phyloP scores from a whole-genome alignment of 2,797 vertebrate species.

The Botia almorhae region DNA sequence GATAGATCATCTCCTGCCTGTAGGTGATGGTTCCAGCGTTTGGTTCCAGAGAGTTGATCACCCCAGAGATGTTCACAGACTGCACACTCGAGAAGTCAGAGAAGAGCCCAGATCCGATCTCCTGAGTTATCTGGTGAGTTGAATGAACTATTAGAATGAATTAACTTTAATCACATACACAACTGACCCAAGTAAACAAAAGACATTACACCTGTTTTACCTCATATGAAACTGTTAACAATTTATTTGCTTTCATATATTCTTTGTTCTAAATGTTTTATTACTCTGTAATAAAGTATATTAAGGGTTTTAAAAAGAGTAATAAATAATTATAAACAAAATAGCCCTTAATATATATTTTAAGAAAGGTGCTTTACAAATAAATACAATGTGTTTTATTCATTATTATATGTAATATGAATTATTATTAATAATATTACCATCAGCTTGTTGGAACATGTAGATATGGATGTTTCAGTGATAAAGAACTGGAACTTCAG shows the following conservation, averaged over 20 bases:
- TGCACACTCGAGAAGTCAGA: conserved; percentile 72
- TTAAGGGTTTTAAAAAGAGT: too few species aligned
- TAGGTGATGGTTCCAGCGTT: conserved; percentile 69
- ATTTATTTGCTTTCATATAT: too few species aligned
- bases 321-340: too few species aligned
- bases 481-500: conserved; percentile 73
- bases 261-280: too few species aligned
- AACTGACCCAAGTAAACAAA: not conserved
- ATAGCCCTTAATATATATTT: too few species aligned
- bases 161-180: not conserved
- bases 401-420: not conserved
- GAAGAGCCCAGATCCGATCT: conserved; percentile 69
- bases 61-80: conserved; percentile 73
- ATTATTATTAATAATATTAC: conserved; percentile 54
- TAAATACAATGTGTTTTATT: too few species aligned
- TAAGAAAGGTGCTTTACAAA: too few species aligned
- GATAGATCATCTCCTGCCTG: conserved; percentile 71
- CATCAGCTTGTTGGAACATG: conserved; percentile 66
- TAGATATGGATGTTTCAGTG: conserved; percentile 62
- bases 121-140: conserved; percentile 65
- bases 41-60: conserved; percentile 64
- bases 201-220: not conserved
- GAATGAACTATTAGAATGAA: not conserved
- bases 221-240: too few species aligned
- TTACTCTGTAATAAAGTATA: too few species aligned